Evolutionary conservation across 2,797 vertebrate species (phyloP).

Genomic region (Phyllotis vaccarum): DNA sequence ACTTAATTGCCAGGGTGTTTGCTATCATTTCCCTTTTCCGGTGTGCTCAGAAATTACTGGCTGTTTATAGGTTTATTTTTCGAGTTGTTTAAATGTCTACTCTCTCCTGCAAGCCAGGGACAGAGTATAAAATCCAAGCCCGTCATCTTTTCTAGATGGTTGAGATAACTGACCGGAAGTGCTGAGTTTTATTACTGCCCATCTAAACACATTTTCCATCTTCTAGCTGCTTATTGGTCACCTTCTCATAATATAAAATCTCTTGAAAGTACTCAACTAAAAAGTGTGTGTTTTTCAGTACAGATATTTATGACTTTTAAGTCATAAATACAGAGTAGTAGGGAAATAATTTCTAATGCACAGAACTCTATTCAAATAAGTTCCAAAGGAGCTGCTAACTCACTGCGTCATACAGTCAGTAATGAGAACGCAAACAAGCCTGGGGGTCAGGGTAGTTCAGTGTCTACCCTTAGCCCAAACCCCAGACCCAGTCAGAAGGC

Average conservation of each 20-base stretch:
- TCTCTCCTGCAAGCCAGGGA: not conserved
- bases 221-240: constrained; percentile 53
- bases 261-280: constrained; percentile 52
- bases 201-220: constrained; percentile 50
- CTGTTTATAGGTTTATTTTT: constrained; percentile 47
- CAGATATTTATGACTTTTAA: too few species aligned
- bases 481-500: not conserved
- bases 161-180: constrained; percentile 25
- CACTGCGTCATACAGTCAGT: not conserved
- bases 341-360: constrained; percentile 17
- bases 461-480: not conserved
- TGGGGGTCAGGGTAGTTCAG: not conserved
- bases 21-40: constrained; percentile 56
- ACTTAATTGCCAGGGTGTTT: constrained; percentile 45
- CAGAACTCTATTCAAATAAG: constrained; percentile 55
- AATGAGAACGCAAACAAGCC: not conserved
- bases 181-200: constrained; percentile 52
- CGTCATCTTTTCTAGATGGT: constrained; percentile 53
- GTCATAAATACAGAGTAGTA: not conserved
- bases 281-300: not conserved
- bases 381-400: constrained; percentile 39
- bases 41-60: constrained; percentile 49
- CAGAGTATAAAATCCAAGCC: constrained; percentile 33
- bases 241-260: constrained; percentile 29
- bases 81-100: constrained; percentile 51